A percentile compares a stretch with the other conserved stretches of the same genome.
phyloP scores from a whole-genome alignment of 2,888 invertebrate genomes.

The Arenicola marina region DNA sequence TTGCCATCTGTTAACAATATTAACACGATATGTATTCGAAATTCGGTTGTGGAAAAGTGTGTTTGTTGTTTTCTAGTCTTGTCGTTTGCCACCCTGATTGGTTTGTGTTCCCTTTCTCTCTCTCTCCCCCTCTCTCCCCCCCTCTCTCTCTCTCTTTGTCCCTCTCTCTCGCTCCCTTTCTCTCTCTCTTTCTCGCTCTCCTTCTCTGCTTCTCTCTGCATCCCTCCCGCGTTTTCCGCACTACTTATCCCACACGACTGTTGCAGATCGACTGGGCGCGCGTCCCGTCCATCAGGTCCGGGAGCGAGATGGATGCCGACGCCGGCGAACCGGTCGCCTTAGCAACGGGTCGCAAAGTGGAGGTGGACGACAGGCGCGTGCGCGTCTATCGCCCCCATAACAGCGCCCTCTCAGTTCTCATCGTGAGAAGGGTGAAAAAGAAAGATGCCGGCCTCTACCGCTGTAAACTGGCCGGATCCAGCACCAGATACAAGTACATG shows the following conservation, averaged over 20 bases:
- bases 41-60: no score
- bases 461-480: constrained; percentile 36
- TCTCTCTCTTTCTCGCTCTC: no score
- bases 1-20: no score
- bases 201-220: no score
- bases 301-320: background rate
- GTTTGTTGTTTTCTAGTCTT: no score
- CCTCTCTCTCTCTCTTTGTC: no score
- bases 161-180: no score
- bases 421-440: constrained; percentile 36
- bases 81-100: no score
- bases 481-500: constrained; percentile 37
- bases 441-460: constrained; percentile 37
- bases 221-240: no score
- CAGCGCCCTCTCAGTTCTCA: constrained; percentile 38
- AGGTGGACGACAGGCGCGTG: constrained; percentile 30
- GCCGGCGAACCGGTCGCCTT: constrained; percentile 17
- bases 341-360: constrained; percentile 34
- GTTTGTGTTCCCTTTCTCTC: no score
- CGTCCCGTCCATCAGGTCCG: background rate
- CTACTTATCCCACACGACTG: background rate
- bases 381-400: constrained; percentile 37
- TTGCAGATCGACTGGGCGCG: constrained; percentile 14
- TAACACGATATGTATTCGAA: no score
- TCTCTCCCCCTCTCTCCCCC: no score